A percentile compares a stretch with the other conserved stretches of the same genome.
Evolutionary conservation across 1,140 invertebrate genomes (phyloP).

Genomic region (Pachyrhynchus sulphureomaculatus): DNA sequence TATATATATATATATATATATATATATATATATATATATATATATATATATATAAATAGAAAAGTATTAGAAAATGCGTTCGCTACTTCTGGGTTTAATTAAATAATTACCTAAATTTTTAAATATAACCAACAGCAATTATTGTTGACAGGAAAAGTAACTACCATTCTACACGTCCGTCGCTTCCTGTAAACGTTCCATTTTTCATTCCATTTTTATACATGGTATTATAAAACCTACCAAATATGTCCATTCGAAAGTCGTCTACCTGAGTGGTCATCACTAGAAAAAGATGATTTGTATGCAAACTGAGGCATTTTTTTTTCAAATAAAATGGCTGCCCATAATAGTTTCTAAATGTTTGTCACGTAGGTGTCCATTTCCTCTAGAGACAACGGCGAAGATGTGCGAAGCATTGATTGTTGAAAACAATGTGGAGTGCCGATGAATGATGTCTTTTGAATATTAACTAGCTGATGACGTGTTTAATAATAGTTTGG

Average conservation of each 20-base stretch:
- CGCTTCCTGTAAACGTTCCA: no score
- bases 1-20: no score
- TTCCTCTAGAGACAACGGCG: constrained; percentile 5
- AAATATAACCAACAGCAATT: no score
- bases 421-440: constrained; percentile 18
- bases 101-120: no score
- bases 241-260: constrained; percentile 1
- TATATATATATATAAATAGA: no score
- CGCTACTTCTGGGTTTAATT: no score
- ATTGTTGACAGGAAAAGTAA: no score
- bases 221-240: background rate
- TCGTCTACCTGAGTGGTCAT: background rate
- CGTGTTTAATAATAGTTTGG: no score
- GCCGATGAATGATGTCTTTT: constrained; percentile 7
- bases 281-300: constrained; percentile 7
- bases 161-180: no score
- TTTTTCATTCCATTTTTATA: no score
- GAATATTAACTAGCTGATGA: constrained; percentile 1
- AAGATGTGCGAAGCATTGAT: constrained; percentile 23
- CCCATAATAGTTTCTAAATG: constrained; percentile 13
- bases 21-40: no score
- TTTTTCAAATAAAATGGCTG: constrained; percentile 17
- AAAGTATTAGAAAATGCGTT: no score
- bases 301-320: constrained; percentile 7
- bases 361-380: constrained; percentile 12